Conservation (phyloP, 2,113 vertebrate species). For the Onychorhynchus coronatus region DNA sequence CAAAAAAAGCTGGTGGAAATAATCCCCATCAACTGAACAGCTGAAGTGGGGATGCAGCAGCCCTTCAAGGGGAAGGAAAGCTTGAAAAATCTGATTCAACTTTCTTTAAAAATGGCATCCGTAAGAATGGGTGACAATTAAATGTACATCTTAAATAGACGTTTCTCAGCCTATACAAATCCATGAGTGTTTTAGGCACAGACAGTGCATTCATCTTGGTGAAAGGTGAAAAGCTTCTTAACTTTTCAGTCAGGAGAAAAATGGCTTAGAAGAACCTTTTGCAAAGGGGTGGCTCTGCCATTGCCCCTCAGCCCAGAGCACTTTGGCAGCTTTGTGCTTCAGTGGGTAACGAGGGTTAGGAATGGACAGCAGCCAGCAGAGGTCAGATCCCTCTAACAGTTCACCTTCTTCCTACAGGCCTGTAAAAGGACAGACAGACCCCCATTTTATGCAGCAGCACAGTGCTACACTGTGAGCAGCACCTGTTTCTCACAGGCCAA, state of each 20-base stretch:
- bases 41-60: neutral
- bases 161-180: neutral
- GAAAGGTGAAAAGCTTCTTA: neutral
- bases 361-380: neutral
- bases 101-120: neutral
- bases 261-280: neutral
- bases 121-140: neutral
- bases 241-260: neutral
- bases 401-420: neutral
- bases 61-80: neutral
- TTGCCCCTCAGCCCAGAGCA: neutral
- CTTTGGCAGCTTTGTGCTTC: neutral
- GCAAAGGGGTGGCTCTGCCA: neutral
- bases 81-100: neutral
- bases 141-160: neutral
- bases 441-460: neutral
- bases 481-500: neutral
- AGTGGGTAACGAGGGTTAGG: neutral
- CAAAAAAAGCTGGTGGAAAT: neutral
- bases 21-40: neutral
- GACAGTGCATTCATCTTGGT: neutral
- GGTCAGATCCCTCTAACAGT: neutral
- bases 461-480: neutral
- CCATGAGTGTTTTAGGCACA: neutral
- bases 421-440: neutral